Conservation (phyloP, 2,888 invertebrate genomes). For the Chirona hameri region DNA sequence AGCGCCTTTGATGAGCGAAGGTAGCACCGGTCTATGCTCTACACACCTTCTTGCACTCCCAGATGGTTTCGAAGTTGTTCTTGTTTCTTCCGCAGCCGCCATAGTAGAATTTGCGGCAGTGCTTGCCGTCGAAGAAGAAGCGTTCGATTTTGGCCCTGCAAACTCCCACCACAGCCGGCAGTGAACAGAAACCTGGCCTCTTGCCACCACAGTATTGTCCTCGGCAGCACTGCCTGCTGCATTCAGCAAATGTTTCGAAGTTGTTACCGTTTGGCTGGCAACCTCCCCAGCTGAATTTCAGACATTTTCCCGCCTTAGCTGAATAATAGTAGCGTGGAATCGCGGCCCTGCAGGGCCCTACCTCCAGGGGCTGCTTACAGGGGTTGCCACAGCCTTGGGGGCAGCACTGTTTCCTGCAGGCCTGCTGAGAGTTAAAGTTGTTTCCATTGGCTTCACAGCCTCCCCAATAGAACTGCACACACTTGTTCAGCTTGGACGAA, state of each 20-base stretch:
- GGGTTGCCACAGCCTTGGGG: too few relatives aligned
- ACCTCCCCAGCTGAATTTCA: too few relatives aligned
- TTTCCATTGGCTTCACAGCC: neutral
- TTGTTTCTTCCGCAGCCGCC: neutral
- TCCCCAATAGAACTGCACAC: too few relatives aligned
- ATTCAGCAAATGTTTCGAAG: neutral
- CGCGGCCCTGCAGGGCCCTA: too few relatives aligned
- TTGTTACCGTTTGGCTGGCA: too few relatives aligned
- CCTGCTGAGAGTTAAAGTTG: neutral
- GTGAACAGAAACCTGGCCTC: neutral
- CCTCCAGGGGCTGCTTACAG: too few relatives aligned
- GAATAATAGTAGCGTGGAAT: too few relatives aligned
- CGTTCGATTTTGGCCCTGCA: neutral
- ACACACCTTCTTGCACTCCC: neutral
- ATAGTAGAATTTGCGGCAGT: neutral
- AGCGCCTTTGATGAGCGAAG: neutral
- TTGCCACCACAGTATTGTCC: neutral
- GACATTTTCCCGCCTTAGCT: too few relatives aligned
- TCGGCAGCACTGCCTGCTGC: neutral
- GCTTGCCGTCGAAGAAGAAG: neutral
- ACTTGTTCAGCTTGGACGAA: too few relatives aligned
- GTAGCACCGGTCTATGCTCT: neutral
- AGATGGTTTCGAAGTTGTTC: neutral
- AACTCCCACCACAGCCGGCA: neutral
- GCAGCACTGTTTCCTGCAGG: neutral